phyloP scores from a whole-genome alignment of 2,113 vertebrate genomes.

The Furnarius figulus region DNA sequence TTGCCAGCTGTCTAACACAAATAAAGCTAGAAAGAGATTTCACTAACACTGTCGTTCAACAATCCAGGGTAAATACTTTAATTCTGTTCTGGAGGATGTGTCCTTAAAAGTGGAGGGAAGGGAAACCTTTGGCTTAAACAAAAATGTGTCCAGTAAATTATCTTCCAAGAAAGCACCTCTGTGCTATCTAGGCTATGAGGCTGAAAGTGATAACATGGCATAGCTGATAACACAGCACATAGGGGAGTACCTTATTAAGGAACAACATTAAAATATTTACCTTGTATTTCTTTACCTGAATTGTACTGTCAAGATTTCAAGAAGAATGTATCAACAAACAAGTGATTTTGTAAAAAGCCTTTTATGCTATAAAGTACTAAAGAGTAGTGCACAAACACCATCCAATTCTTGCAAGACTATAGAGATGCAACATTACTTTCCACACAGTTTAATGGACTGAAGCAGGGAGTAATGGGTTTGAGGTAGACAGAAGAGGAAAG shows the following conservation, averaged over 20 bases:
- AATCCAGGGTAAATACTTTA: not conserved
- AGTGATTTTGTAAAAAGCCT: not conserved
- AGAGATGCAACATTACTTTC: not conserved
- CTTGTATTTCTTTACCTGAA: not conserved
- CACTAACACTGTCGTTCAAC: not conserved
- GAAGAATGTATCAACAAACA: not conserved
- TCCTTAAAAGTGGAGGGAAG: not conserved
- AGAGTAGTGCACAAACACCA: not conserved
- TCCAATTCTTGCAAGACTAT: not conserved
- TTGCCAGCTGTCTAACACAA: not conserved
- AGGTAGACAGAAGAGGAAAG: not conserved
- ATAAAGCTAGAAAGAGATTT: not conserved
- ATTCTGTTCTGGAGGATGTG: not conserved
- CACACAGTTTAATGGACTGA: not conserved
- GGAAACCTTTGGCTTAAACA: not conserved
- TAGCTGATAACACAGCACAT: not conserved
- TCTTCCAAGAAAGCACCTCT: not conserved
- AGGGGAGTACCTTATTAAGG: not conserved
- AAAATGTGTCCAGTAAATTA: not conserved
- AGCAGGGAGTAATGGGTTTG: not conserved
- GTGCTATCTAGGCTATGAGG: not conserved
- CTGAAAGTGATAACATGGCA: not conserved
- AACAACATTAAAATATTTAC: not conserved
- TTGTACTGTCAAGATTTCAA: not conserved
- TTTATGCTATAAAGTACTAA: not conserved